Conservation (phyloP, 2,888 invertebrate genomes). For the Dasypolia templi region DNA sequence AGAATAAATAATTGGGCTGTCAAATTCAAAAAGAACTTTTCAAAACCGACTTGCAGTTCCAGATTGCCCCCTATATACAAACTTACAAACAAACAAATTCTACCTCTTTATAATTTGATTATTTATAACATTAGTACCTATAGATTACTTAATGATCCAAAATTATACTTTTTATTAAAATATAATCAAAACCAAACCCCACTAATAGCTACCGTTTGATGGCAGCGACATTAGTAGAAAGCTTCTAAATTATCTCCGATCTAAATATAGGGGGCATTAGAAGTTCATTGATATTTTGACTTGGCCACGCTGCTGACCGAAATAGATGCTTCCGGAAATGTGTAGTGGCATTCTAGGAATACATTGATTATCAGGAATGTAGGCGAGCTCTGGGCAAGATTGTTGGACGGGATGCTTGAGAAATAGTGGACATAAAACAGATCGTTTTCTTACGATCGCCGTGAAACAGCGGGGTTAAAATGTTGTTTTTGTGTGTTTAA, state of each 20-base stretch:
- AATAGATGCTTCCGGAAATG: slow-evolving; percentile 71
- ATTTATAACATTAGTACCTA: no score
- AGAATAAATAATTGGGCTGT: no score
- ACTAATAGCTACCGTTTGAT: slow-evolving; percentile 49
- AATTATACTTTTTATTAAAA: not conserved
- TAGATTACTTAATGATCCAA: no score
- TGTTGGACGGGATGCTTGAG: slow-evolving; percentile 30
- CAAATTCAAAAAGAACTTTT: no score
- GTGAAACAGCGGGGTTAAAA: not conserved
- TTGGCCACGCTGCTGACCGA: slow-evolving; percentile 63
- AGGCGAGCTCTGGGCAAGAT: slow-evolving; percentile 26
- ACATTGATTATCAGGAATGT: slow-evolving; percentile 64
- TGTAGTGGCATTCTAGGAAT: slow-evolving; percentile 68
- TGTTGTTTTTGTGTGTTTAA: slow-evolving; percentile 5
- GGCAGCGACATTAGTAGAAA: slow-evolving; percentile 58
- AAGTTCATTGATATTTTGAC: slow-evolving; percentile 68
- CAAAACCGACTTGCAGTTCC: no score
- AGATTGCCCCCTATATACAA: no score
- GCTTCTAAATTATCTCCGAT: slow-evolving; percentile 62
- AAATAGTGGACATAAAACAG: slow-evolving; percentile 36
- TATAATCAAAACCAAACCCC: slow-evolving; percentile 19
- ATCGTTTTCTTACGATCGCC: slow-evolving; percentile 18
- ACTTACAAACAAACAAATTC: no score
- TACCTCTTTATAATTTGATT: no score
- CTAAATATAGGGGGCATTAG: slow-evolving; percentile 71